phyloP scores from a whole-genome alignment of 2,113 vertebrate species.

The Mormyrus iriodes region DNA sequence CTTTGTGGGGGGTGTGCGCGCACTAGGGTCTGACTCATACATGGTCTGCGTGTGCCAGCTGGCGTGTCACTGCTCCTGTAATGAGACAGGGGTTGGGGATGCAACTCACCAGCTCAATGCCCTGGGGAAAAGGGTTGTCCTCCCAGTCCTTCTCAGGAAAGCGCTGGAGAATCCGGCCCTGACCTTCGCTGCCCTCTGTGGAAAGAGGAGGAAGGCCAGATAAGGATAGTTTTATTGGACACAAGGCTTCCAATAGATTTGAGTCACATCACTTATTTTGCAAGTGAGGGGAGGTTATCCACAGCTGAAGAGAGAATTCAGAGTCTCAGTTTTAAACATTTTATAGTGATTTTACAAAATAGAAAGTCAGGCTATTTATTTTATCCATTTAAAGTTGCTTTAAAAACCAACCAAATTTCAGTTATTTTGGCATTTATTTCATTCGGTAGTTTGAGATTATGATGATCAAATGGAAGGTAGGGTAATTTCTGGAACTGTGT shows the following conservation, averaged over 20 bases:
- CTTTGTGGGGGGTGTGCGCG: background rate
- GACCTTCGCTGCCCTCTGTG: constrained; percentile 83
- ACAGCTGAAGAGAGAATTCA: background rate
- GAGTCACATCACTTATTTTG: background rate
- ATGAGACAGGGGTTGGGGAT: background rate
- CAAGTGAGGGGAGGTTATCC: background rate
- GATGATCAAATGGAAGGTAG: background rate
- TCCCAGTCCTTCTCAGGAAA: constrained; percentile 99
- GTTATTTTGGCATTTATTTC: background rate
- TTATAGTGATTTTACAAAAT: background rate
- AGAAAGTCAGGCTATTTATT: background rate
- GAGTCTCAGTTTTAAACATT: background rate
- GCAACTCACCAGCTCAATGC: constrained; percentile 86
- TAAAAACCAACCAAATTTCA: background rate
- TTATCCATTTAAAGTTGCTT: no score
- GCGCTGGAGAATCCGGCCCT: constrained; percentile 90
- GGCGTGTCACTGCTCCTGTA: background rate
- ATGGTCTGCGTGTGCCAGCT: background rate
- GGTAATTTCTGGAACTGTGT: background rate
- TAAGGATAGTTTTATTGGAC: background rate
- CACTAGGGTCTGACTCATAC: background rate
- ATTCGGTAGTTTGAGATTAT: background rate
- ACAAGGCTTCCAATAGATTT: background rate
- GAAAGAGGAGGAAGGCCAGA: constrained; percentile 33
- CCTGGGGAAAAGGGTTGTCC: constrained; percentile 95